These are phyloP conservation scores for Ibidorhyncha struthersii DNA, from an alignment of 2,113 vertebrate species.

Conservation along the genomic window DNA sequence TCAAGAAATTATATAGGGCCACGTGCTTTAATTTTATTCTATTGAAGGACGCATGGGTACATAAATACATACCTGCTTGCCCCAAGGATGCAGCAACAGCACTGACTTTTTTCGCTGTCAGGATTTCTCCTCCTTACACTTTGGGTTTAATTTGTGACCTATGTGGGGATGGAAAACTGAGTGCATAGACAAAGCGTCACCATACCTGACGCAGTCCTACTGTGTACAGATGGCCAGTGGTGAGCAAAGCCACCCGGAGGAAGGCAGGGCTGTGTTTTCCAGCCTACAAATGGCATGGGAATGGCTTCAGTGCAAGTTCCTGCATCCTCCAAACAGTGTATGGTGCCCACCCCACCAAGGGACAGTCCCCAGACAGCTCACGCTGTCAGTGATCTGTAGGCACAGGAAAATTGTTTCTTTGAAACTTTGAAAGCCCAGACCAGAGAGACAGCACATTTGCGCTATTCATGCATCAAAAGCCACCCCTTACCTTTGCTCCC, in stretches of 20 bases:
- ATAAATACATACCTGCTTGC: not conserved
- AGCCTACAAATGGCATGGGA: not conserved
- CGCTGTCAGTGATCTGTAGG: fast-evolving
- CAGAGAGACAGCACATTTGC: not conserved
- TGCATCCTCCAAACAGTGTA: not conserved
- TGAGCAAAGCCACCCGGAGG: fast-evolving
- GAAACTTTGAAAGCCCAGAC: not conserved
- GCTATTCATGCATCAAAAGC: not conserved
- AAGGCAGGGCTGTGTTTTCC: not conserved
- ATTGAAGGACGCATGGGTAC: not conserved
- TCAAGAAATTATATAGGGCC: not conserved
- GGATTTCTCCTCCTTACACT: not conserved
- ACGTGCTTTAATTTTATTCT: fast-evolving
- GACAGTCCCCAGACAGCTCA: not conserved
- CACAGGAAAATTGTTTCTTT: not conserved
- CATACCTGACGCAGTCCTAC: not conserved
- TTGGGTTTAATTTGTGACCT: not conserved
- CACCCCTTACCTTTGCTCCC: not conserved
- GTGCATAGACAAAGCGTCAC: fast-evolving
- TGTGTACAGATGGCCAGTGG: not conserved
- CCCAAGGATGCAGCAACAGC: not conserved
- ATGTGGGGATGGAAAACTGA: not conserved
- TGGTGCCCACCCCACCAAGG: fast-evolving
- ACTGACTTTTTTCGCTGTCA: no score
- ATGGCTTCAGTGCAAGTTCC: not conserved